Conservation (phyloP, 2,888 invertebrate genomes). For the Acheta domesticus region DNA sequence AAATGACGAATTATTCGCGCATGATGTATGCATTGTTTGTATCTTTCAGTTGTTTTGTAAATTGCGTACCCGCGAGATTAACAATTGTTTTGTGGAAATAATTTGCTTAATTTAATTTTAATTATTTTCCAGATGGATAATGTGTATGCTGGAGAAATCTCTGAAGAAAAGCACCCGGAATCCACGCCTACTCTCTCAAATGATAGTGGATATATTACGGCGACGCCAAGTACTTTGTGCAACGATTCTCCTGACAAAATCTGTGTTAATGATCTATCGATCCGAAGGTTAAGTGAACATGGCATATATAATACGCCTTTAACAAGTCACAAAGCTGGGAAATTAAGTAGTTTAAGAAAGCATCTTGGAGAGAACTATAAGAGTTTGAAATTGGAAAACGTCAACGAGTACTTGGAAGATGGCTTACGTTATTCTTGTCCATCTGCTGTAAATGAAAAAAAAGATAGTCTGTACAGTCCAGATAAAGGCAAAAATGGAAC, state of each 20-base stretch:
- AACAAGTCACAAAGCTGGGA: neutral
- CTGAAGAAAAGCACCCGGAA: neutral
- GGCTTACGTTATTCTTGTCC: neutral
- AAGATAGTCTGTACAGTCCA: neutral
- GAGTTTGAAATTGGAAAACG: neutral
- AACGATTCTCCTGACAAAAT: too few relatives aligned
- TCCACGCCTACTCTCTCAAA: neutral
- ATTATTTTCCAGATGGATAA: neutral
- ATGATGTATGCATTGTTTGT: neutral
- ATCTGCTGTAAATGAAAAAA: neutral
- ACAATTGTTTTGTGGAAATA: too few relatives aligned
- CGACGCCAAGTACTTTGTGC: slow-evolving; percentile 20
- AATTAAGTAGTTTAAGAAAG: neutral
- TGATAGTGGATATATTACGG: slow-evolving; percentile 26
- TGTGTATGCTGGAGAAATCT: neutral
- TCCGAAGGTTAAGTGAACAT: neutral
- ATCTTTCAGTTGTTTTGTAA: neutral
- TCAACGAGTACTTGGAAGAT: neutral
- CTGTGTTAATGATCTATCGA: neutral
- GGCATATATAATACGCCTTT: neutral
- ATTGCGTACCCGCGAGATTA: neutral
- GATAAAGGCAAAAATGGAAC: neutral
- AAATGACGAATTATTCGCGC: neutral
- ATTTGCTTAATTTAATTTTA: too few relatives aligned
- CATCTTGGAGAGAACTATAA: neutral